Evolutionary conservation across 2,113 vertebrate genomes (phyloP), one percentile per base, ranked within the genome.

Genomic region (Clarias batrachus): DNA sequence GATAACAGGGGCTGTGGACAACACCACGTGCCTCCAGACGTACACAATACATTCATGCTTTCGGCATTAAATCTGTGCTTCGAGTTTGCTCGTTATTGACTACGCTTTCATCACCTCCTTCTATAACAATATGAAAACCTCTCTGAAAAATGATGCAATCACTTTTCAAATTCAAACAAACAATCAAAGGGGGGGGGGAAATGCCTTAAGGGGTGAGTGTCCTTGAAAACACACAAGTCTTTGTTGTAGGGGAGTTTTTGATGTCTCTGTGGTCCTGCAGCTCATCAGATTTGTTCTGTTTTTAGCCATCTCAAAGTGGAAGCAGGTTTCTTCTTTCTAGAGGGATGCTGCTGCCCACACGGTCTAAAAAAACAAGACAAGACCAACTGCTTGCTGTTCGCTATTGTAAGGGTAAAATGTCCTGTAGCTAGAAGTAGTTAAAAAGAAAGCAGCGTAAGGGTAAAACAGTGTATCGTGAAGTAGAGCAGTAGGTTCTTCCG

Each of bases 251-350:
- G 66, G 13, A 56, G 54, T 12, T 77, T 63, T 41, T 10, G n/a
- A 66, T 25, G 33, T 89, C 78, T 73, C 82, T 59, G 27, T 30
- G 62, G 78, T 82, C 74, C 25, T 62, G 30, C 30, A 27, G 86
- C 66, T 89, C 77, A 70, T 82, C 82, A 87, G 25, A 89, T 78
- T 81, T 48, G 81, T 66, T 74, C 17, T 78, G 82, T 54, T 84
- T 77, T 73, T 30, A 17, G 25, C 52, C 66, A 12, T 59, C 73
- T 87, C n/a, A 87, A 74, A 79, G 60, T 56, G 41, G 23, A 17
- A 84, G 60, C 80, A 25, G 10, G 37, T 70, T 76, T 37, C 54
- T 59, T 81, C 27, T 79, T 37, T 73, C 56, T 12, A 3, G 62
- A 59, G 73, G 0, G n/a, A 66, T 57, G 60, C 65, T 48, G 52